Evolutionary conservation across 2,888 invertebrate species (phyloP).

Genomic region (Bugula neritina): DNA sequence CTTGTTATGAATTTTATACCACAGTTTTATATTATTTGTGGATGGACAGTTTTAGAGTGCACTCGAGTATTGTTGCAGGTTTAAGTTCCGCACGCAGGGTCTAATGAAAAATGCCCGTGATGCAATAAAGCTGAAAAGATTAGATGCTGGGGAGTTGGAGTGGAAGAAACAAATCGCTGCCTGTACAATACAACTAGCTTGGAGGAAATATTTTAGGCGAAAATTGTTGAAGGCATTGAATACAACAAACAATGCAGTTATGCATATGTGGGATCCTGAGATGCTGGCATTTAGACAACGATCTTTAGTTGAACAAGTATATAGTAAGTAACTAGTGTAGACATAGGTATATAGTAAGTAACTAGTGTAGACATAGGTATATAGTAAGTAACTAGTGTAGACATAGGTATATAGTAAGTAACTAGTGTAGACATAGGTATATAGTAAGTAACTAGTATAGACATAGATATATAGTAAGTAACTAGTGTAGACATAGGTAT

Average conservation of each 20-base stretch:
- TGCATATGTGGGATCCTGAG: slow-evolving; percentile 47
- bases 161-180: slow-evolving; percentile 46
- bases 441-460: no score
- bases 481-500: no score
- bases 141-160: slow-evolving; percentile 42
- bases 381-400: no score
- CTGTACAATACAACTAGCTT: slow-evolving; percentile 47
- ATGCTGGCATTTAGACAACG: slow-evolving; percentile 44
- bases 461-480: no score
- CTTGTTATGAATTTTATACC: no score
- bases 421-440: no score
- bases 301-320: slow-evolving; percentile 40
- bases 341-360: no score
- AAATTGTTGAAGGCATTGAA: slow-evolving; percentile 39
- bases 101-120: slow-evolving; percentile 38
- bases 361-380: no score
- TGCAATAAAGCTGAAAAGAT: slow-evolving; percentile 37
- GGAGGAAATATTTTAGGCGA: slow-evolving; percentile 45
- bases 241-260: slow-evolving; percentile 36
- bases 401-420: no score
- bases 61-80: no score
- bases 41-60: no score
- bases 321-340: slow-evolving; percentile 42
- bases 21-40: no score
- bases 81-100: slow-evolving; percentile 32